Evolutionary conservation across 2,888 invertebrate genomes (phyloP).

Genomic region (Iphiclides podalirius): DNA sequence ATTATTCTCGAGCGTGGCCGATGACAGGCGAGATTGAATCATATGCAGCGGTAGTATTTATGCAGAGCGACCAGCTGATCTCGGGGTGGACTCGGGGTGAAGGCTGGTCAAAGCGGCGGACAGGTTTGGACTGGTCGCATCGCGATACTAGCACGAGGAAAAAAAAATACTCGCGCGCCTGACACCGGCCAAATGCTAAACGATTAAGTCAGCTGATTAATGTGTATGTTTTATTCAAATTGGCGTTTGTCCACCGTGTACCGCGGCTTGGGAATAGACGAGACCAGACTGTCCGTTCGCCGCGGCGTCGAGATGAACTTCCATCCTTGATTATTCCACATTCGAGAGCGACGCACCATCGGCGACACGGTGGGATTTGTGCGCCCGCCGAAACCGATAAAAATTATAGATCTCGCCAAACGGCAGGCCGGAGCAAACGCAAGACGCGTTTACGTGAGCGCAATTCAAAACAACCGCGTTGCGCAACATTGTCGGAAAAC

Average conservation of each 20-base stretch:
- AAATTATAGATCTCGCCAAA: not conserved
- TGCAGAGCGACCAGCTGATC: slow-evolving; percentile 55
- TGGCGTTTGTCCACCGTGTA: not conserved
- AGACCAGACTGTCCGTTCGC: not conserved
- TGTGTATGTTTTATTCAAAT: slow-evolving; percentile 10
- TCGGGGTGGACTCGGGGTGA: slow-evolving; percentile 48
- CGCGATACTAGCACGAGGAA: slow-evolving; percentile 27
- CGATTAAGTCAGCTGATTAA: slow-evolving; percentile 30
- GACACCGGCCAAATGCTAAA: slow-evolving; percentile 39
- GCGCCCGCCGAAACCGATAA: not conserved
- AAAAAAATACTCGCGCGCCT: slow-evolving; percentile 29
- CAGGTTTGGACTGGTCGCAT: slow-evolving; percentile 52
- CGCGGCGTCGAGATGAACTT: not conserved
- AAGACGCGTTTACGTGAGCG: slow-evolving; percentile 36
- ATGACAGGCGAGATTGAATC: slow-evolving; percentile 69
- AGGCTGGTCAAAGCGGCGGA: slow-evolving; percentile 46
- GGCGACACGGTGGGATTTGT: not conserved
- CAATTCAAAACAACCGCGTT: slow-evolving; percentile 48
- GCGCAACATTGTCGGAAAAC: slow-evolving; percentile 55
- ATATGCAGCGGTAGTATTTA: slow-evolving; percentile 64
- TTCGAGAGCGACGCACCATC: not conserved
- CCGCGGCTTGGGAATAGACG: not conserved
- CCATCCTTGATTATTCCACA: not conserved
- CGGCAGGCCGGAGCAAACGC: not conserved
- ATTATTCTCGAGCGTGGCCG: slow-evolving; percentile 46